Evolutionary conservation across 2,113 vertebrate genomes (phyloP).

Genomic region (Scatophagus argus): DNA sequence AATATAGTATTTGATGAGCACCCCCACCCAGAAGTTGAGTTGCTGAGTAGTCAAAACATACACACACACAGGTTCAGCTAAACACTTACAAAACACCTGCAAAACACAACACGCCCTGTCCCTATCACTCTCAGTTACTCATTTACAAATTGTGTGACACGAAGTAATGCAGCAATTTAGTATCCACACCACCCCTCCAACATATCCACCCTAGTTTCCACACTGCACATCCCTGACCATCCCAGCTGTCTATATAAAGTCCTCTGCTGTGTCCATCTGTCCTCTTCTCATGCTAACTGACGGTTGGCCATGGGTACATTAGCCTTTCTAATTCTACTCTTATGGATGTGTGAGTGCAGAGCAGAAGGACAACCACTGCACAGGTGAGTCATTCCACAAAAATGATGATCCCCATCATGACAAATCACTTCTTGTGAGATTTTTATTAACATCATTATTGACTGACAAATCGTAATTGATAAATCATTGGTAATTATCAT

Average conservation of each 20-base stretch:
- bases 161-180: slow-evolving; percentile 8
- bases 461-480: too few species aligned
- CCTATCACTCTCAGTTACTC: slow-evolving; percentile 66
- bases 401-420: neutral
- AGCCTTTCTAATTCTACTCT: slow-evolving; percentile 63
- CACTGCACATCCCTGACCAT: neutral
- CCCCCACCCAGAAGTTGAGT: slow-evolving; percentile 63
- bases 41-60: slow-evolving; percentile 46
- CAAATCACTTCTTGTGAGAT: neutral
- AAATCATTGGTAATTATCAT: too few species aligned
- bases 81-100: slow-evolving; percentile 1
- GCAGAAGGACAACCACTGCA: slow-evolving; percentile 23
- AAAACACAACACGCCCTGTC: slow-evolving; percentile 64
- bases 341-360: slow-evolving; percentile 69
- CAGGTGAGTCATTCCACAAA: slow-evolving; percentile 63
- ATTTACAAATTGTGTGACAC: slow-evolving; percentile 69
- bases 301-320: slow-evolving; percentile 74
- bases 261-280: neutral
- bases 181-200: slow-evolving; percentile 17
- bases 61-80: neutral
- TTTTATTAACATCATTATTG: too few species aligned
- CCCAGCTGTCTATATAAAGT: slow-evolving; percentile 58
- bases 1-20: slow-evolving; percentile 29
- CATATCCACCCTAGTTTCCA: neutral
- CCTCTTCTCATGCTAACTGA: slow-evolving; percentile 40